Base-by-base conservation (phyloP, 1,140 invertebrate genomes). In the Agrypnia vestita region DNA sequence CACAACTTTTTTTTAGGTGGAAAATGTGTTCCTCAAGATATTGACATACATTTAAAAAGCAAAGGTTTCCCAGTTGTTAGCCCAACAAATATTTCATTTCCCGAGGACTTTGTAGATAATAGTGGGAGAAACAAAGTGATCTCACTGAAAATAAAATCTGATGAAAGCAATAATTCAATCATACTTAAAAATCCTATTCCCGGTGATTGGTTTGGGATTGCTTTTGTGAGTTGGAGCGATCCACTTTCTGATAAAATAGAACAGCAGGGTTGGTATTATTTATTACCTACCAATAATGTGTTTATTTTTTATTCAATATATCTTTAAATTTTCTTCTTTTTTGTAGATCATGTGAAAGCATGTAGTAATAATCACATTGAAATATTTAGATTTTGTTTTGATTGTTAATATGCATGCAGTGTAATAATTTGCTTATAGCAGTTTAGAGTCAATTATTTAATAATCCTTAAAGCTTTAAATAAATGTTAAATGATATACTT, bases 191-290 rank as follows among this genome's bases (percentile, higher is more conserved):
- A 77, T 78, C 94, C 94, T 0, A 84, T 91, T 6, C 90, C 93
- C 0, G 94, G 94, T 8, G 91, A 92, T 84, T 95, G 94, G 93
- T 95, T 93, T 89, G 92, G 91, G 1, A 92, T 93, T 43, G 93
- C 93, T 9, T 95, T 94, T 87, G 86, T 94, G 75, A 91, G 91
- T 15, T 93, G 92, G 91, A 88, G 87, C 7, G 91, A 93, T 89
- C 93, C 93, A 11, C 87, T 91, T 83, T 90, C 90, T 35, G 91
- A 92, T 78, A 91, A 92, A 82, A 94, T 95, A 81, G 91, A 92
- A 81, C 94, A 95, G 82, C 91, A 94, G 91, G 94, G 94, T 94
- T 44, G 56, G 61, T n/a, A 59, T 19, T 44, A 44, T 25, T 35
- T 44, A n/a, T n/a, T n/a, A n/a, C n/a, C n/a, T n/a, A n/a, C n/a